Evolutionary conservation across 30 jellyfish, hydroid and myxozoan genomes (phyloP), one percentile per base, ranked within the genome.

Genomic region (Mastigias papua): DNA sequence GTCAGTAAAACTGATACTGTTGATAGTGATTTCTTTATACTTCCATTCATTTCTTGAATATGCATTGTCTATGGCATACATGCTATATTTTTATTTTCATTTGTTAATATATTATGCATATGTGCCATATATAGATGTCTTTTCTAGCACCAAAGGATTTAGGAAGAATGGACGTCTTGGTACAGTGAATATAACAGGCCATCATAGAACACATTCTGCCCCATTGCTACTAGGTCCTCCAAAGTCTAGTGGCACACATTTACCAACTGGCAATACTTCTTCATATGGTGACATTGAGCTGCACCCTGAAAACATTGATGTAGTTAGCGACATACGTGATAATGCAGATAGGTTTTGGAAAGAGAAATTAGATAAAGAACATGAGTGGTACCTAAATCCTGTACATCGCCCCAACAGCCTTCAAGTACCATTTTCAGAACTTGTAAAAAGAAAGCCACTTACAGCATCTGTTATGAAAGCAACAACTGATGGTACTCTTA

Each of bases 351-450:
- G n/a, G n/a, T n/a, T 54, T 16, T 21, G 23, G 27, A 54, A 0
- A 1, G 48, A 37, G 60, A 71, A 30, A 65, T 25, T 16, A 31
- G 80, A 70, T 13, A 23, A 19, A 1, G 30, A 62, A 33, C 31
- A 33, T 21, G 71, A 33, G 1, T 89, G 97, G 97, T 89, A 66
- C 57, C 21, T 81, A 31, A 74, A 83, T 48, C 97, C 97, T 15
- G 35, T 69, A 13, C 89, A 81, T 32, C 82, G 97, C 27, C 89
- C 91, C 21, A 32, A n/a, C 26, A 85, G 60, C 16, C 82, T 50
- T 0, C 32, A 86, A n/a, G 23, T 34, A 16, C 70, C 88, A 22
- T 85, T 64, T 46, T 72, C 94, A 10, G 88, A 85, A 30, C 46
- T 85, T 27, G 64, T 85, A 21, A 67, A 73, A 33, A 22, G 42